Evolutionary conservation across 2,888 invertebrate genomes (phyloP), one percentile per base, ranked within the genome.

Genomic region (Drosophila hawaiiensis): DNA sequence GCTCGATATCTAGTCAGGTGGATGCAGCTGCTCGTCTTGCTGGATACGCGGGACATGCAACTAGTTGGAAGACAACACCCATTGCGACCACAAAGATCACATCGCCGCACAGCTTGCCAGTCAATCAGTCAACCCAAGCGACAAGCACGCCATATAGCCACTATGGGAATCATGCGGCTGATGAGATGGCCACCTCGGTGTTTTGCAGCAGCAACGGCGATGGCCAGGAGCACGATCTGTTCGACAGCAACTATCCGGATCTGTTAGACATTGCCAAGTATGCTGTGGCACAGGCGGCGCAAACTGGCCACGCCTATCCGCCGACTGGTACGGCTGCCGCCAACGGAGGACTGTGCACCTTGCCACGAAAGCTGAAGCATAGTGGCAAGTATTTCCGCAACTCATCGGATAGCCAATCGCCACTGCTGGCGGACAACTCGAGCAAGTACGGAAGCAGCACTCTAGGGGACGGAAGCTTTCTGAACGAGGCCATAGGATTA

Each of bases 391-490:
- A 93, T 56, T 93, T 93, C 58, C 91, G 92, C 56, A 92, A 91
- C 77, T 92, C 93, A 22, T 94, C 96, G 31, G 96, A 96, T 83
- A 97, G 97, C 85, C 96, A 97, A 84, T 96, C 96, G 65, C 96
- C 96, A 1, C 94, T 97, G 68, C 93, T 97, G 71, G 94, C 95
- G 19, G 95, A 95, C 84, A 92, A 91, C 72, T 93, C 92, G 0
- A 96, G 96, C 91, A 94, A 96, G 76, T 95, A 96, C 85, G 96
- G 96, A 75, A 96, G 96, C 91, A 96, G 96, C 73, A 96, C 95
- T 29, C 72, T 93, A 14, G 96, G 95, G 1, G 96, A 96, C 87
- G 95, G 95, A 39, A 94, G 94, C 68, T 94, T 94, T 86, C 95
- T 95, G 33, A 94, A 94, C 69, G 94, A 94, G 78, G 91, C 91